These are phyloP conservation scores for Fragum fragum DNA, from an alignment of 2,888 invertebrate genomes.

Conservation along the genomic window DNA sequence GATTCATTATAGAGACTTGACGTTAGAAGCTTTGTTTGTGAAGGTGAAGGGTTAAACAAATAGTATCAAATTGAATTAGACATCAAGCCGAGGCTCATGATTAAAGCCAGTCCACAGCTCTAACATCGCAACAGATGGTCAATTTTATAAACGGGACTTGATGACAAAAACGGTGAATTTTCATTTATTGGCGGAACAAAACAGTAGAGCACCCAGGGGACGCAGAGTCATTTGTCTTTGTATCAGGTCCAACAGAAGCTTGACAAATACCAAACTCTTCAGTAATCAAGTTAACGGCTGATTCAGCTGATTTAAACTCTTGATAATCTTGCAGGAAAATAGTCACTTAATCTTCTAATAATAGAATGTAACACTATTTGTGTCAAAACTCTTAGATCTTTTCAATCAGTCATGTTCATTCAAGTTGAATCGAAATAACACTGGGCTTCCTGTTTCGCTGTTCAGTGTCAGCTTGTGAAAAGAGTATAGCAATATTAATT, in stretches of 20 bases:
- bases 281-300: conserved; percentile 24
- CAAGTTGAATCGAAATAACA: too few relatives aligned
- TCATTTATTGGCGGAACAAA: conserved; percentile 30
- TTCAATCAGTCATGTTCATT: too few relatives aligned
- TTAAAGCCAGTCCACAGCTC: conserved; percentile 13
- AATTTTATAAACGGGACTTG: conserved; percentile 50
- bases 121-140: conserved; percentile 56
- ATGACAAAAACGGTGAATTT: conserved; percentile 32
- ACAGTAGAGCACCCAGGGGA: conserved; percentile 19
- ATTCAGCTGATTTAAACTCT: conserved; percentile 1
- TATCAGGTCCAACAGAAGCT: conserved; percentile 6
- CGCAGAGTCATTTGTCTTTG: conserved; percentile 35
- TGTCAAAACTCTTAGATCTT: background rate
- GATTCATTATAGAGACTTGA: too few relatives aligned
- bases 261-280: conserved; percentile 25
- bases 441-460: too few relatives aligned
- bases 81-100: conserved; percentile 14
- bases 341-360: conserved; percentile 6
- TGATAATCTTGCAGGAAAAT: conserved; percentile 9
- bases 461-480: too few relatives aligned
- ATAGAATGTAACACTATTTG: conserved; percentile 3
- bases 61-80: conserved; percentile 27
- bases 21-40: too few relatives aligned
- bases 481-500: too few relatives aligned
- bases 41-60: conserved; percentile 12